Evolutionary conservation across 2,113 vertebrate genomes (phyloP).

Genomic region (Pseudolaguvia tuberculata): DNA sequence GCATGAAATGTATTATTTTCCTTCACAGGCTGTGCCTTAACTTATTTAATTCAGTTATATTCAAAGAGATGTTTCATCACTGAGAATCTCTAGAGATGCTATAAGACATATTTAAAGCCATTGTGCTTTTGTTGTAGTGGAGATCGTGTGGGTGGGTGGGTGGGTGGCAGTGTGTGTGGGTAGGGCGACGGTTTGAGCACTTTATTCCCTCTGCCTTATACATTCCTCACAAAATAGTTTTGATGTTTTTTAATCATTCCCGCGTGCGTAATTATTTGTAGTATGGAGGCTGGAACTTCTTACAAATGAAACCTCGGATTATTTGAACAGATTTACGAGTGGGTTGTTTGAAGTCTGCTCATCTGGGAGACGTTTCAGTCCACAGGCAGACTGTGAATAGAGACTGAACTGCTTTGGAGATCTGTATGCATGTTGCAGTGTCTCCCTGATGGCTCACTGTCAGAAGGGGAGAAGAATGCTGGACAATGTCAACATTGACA

Average conservation of each 20-base stretch:
- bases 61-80: conserved; percentile 22
- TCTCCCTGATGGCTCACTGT: conserved; percentile 15
- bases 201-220: conserved; percentile 3
- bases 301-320: background rate
- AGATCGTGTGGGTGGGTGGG: conserved; percentile 8
- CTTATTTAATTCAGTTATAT: conserved; percentile 27
- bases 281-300: background rate
- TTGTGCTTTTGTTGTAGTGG: conserved; percentile 15
- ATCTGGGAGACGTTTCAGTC: conserved; percentile 16
- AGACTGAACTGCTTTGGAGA: conserved; percentile 18
- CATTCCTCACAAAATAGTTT: conserved; percentile 14
- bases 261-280: conserved; percentile 2
- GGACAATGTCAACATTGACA: conserved; percentile 19
- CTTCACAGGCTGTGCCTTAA: background rate
- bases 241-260: background rate
- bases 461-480: conserved; percentile 4
- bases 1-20: background rate
- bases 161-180: too few species aligned
- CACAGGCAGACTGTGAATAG: conserved; percentile 17
- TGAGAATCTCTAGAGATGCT: background rate
- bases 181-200: too few species aligned
- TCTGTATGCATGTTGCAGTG: conserved; percentile 20
- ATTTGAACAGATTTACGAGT: background rate
- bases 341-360: conserved; percentile 23
- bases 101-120: conserved; percentile 13